A percentile compares a stretch with the other conserved stretches of the same genome.
phyloP scores from a whole-genome alignment of 2,888 invertebrate genomes.

The Galerucella calmariensis region DNA sequence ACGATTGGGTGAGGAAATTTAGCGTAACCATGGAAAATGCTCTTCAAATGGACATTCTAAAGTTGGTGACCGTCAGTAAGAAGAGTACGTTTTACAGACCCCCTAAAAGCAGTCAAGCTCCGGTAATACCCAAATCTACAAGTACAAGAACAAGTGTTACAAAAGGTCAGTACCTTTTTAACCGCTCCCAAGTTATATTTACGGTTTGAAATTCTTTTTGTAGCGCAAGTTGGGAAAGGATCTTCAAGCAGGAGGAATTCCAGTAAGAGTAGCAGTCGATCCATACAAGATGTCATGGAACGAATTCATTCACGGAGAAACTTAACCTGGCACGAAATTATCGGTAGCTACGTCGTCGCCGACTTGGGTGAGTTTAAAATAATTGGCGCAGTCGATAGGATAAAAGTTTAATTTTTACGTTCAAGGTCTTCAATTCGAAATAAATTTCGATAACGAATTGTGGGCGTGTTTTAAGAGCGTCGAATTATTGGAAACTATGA shows the following conservation, averaged over 20 bases:
- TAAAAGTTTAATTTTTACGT: not conserved
- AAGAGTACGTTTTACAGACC: slow-evolving; percentile 41
- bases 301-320: slow-evolving; percentile 55
- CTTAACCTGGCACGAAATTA: slow-evolving; percentile 77
- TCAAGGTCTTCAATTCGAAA: slow-evolving; percentile 70
- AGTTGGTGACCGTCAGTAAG: slow-evolving; percentile 60
- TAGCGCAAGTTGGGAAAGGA: slow-evolving; percentile 13
- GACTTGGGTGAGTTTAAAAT: slow-evolving; percentile 66
- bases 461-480: slow-evolving; percentile 79
- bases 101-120: slow-evolving; percentile 23
- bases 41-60: slow-evolving; percentile 77
- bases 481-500: slow-evolving; percentile 79
- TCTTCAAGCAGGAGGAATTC: slow-evolving; percentile 27
- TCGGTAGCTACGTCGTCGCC: slow-evolving; percentile 74
- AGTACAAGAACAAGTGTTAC: slow-evolving; percentile 20
- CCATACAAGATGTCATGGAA: slow-evolving; percentile 52
- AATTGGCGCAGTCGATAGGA: not conserved
- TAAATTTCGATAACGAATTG: slow-evolving; percentile 75
- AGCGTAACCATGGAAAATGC: slow-evolving; percentile 73
- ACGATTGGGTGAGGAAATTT: slow-evolving; percentile 76
- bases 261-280: slow-evolving; percentile 27
- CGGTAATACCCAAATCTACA: not conserved
- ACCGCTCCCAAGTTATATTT: not conserved
- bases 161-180: slow-evolving; percentile 13
- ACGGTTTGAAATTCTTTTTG: not conserved